Evolutionary conservation across 2,113 vertebrate genomes (phyloP), one percentile per base, ranked within the genome.

Genomic region (Sigmodon hispidus): DNA sequence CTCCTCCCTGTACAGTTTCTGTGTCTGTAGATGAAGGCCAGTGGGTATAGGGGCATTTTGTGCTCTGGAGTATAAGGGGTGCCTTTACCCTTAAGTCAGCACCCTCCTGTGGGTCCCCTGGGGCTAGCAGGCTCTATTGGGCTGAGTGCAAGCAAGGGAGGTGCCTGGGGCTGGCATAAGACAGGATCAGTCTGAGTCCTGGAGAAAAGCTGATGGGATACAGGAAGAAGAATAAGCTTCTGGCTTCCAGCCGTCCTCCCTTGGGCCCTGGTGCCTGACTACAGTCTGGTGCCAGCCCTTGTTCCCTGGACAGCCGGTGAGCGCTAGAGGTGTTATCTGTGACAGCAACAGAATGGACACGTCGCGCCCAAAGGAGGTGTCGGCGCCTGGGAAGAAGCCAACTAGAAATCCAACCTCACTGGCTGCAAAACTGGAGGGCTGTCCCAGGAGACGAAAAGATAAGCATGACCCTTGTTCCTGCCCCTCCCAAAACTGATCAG

Each of bases 351-450:
- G 90, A 96, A 95, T 72, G 95, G 63, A 29, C 79, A 12, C 0
- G 91, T 89, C 9, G 50, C 94, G 31, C 89, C 96, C 90, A 87
- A 88, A 91, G 81, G 96, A 96, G 97, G 97, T 97, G 97, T 94
- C 61, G 94, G 97, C 96, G 96, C 96, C 97, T 97, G 96, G 97
- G 96, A 92, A 29, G 72, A 87, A 73, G 97, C 97, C 97, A 96
- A 13, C 48, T 70, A 1, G 97, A 96, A 97, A 97, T 43, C 90
- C 65, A 57, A 95, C 40, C 88, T 59, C 2, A 1, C 79, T 59
- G 6, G 0, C 76, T 0, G 43, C 89, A 57, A 36, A 88, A 87
- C 93, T 45, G 93, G 76, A 87, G 1, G 65, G 31, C 80, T 0
- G 1, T 87, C 92, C 95, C 94, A 5, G 1, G 92, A 91, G 96